Evolutionary conservation across 53 echinoderm and acorn worm genomes (phyloP), one percentile per base, ranked within the genome.

Genomic region (Luidia sarsii): DNA sequence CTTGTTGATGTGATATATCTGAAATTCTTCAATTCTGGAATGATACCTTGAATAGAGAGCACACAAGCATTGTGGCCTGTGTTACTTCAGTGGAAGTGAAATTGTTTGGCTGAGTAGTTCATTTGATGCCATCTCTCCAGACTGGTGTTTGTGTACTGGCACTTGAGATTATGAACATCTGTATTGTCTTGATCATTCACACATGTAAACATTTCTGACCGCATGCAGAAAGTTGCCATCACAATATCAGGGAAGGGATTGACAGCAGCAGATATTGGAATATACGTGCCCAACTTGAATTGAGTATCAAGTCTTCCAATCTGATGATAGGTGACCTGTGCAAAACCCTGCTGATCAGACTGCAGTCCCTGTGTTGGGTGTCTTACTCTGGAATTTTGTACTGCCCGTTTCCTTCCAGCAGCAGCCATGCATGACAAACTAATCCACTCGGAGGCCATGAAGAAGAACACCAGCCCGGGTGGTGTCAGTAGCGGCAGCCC

Each of bases 401-500:
- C 45, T 25, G 7, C 10, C 10, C 67, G 11, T 66, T 72, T 56
- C 10, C 56, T 55, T 10, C 21, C 33, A 72, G 25, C 72, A 77
- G 77, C 77, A 77, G 29, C 46, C 61, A 77, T 77, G 77, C 77
- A 77, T 27, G 77, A 77, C 61, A 77, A 77, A 60, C 61, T 77
- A 13, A 77, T 77, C 46, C 77, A 74, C 56, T 66, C 57, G 33
- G 71, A 66, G 46, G 82, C 66, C 77, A 88, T 85, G 82, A 85
- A 74, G 86, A 92, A 89, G 71, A 92, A 85, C 68, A 80, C 79
- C n/a, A 90, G 88, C 64, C 83, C 90, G 33, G 50, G 49, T 83
- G 60, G 49, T 83, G 49, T 88, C 88, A 48, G 38, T 84, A 61
- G 69, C 67, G 39, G 59, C 77, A 83, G 75, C 64, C 85, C 93